A percentile compares a stretch with the other conserved stretches of the same genome.
Evolutionary conservation across 2,888 invertebrate genomes (phyloP).

Genomic region (Phortica okadai): DNA sequence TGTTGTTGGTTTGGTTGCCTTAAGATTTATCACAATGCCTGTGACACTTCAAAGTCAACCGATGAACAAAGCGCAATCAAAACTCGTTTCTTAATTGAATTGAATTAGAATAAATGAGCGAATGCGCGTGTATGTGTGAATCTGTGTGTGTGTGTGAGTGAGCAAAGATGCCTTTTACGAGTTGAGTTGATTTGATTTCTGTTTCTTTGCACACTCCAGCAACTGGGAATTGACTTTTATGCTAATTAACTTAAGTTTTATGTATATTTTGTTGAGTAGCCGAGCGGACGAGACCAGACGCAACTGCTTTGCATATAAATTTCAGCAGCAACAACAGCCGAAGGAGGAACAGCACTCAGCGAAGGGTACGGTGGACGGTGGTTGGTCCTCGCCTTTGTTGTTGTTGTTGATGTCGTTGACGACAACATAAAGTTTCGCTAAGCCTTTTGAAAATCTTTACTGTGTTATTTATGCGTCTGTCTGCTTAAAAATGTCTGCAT

Average conservation of each 20-base stretch:
- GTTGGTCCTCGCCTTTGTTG: slow-evolving; percentile 29
- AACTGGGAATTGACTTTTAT: too few relatives aligned
- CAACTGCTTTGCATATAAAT: slow-evolving; percentile 66
- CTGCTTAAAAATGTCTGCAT: slow-evolving; percentile 32
- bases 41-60: slow-evolving; percentile 6
- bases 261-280: not conserved
- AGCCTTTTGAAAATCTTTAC: not conserved
- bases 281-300: slow-evolving; percentile 55
- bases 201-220: not conserved
- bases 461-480: slow-evolving; percentile 69
- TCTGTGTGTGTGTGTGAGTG: too few relatives aligned
- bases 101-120: too few relatives aligned
- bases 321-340: slow-evolving; percentile 47
- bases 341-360: too few relatives aligned
- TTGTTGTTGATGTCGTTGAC: slow-evolving; percentile 49
- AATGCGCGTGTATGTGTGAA: too few relatives aligned
- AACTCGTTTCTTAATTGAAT: slow-evolving; percentile 12
- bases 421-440: not conserved
- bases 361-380: too few relatives aligned
- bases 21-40: not conserved
- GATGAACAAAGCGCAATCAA: slow-evolving; percentile 21
- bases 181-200: not conserved
- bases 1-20: not conserved
- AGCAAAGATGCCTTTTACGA: too few relatives aligned
- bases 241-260: slow-evolving; percentile 21